Percentiles rank a stretch among this genome's conserved stretches.
Evolutionary conservation across 2,797 vertebrate species (phyloP).

Genomic region (Cynopterus sphinx): DNA sequence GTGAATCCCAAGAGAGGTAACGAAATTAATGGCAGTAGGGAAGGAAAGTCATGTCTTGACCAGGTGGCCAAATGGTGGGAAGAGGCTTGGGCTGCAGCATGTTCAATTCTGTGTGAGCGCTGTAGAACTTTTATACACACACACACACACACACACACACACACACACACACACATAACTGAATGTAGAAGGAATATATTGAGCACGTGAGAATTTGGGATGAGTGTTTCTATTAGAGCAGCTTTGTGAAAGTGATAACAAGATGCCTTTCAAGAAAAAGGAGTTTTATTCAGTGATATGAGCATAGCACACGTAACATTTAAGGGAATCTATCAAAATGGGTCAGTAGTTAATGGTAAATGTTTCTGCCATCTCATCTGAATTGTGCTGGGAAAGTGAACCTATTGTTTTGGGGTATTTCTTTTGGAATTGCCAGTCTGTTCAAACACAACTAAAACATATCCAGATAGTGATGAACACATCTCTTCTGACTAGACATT

Average conservation of each 20-base stretch:
- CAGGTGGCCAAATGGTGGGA: neutral
- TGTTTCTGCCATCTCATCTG: slow-evolving; percentile 4
- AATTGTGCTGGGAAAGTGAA: slow-evolving; percentile 33
- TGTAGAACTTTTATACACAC: neutral
- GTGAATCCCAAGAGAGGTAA: neutral
- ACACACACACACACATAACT: neutral
- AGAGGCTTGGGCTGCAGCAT: neutral
- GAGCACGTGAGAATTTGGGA: neutral
- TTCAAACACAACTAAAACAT: slow-evolving; percentile 44
- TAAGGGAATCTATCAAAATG: neutral
- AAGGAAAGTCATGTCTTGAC: neutral
- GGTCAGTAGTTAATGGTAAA: slow-evolving; percentile 14
- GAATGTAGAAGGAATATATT: neutral
- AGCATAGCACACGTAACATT: neutral
- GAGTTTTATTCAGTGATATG: neutral
- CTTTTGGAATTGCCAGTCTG: slow-evolving; percentile 35
- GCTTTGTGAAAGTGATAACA: neutral
- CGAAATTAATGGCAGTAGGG: neutral
- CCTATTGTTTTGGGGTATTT: slow-evolving; percentile 24
- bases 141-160: too few relatives aligned
- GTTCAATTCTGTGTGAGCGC: neutral
- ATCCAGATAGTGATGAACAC: neutral
- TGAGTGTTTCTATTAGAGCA: slow-evolving; percentile 8
- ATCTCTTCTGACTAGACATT: neutral
- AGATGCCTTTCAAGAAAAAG: slow-evolving; percentile 36